Conservation (phyloP, 1,140 invertebrate genomes). For the Harlomillsia oculata region DNA sequence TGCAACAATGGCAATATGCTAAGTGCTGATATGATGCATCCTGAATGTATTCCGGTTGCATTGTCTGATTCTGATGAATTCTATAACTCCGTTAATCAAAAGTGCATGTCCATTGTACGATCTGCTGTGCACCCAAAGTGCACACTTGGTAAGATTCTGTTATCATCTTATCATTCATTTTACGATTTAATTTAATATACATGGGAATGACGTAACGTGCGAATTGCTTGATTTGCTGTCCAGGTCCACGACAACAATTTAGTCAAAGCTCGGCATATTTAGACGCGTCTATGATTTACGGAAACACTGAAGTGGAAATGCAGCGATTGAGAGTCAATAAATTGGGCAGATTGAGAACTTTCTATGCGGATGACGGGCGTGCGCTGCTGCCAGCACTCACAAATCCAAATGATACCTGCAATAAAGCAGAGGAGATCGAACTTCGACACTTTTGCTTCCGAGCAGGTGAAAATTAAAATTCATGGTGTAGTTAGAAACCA, state of each 20-base stretch:
- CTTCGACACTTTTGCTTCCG: slow-evolving; percentile 37
- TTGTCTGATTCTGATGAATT: slow-evolving; percentile 58
- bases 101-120: slow-evolving; percentile 73
- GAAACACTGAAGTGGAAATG: slow-evolving; percentile 59
- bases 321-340: slow-evolving; percentile 49
- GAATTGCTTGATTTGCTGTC: neutral
- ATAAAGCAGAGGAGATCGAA: slow-evolving; percentile 52
- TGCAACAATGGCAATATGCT: neutral
- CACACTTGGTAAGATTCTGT: slow-evolving; percentile 52
- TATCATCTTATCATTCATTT: too few species aligned
- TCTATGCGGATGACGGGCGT: slow-evolving; percentile 51
- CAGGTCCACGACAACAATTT: slow-evolving; percentile 19
- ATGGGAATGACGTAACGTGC: too few species aligned
- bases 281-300: slow-evolving; percentile 85
- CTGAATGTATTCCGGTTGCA: slow-evolving; percentile 69
- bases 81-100: slow-evolving; percentile 52
- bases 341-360: slow-evolving; percentile 55
- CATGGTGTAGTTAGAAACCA: neutral
- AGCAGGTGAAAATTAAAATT: slow-evolving; percentile 12
- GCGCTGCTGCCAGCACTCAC: slow-evolving; percentile 59
- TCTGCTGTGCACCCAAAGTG: slow-evolving; percentile 79
- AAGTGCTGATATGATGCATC: slow-evolving; percentile 45
- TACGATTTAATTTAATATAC: too few species aligned
- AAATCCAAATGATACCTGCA: slow-evolving; percentile 64
- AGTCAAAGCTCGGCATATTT: slow-evolving; percentile 67